Evolutionary conservation across 2,888 invertebrate genomes (phyloP), one percentile per base, ranked within the genome.

Genomic region (Eutolmus rufibarbis): DNA sequence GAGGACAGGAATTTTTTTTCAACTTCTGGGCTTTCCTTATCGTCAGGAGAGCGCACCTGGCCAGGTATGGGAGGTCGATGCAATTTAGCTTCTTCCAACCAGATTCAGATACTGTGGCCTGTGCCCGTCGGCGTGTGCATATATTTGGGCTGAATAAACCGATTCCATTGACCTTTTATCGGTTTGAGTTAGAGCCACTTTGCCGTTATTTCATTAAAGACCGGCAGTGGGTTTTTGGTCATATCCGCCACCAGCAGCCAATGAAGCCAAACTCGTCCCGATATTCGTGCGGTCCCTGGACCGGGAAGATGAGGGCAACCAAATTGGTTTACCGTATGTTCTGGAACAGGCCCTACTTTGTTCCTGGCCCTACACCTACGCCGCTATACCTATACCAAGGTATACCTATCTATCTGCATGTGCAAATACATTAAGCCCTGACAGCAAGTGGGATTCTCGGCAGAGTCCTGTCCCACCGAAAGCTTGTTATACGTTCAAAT

Each of bases 321-420:
- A 78, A 78, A 78, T 78, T 78, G 78, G 78, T 78, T 78, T 78
- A 78, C 78, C 78, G 78, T 78, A 78, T 78, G 78, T 78, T 78
- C 78, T 43, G 43, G 43, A 43, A 23, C 37, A 78, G 40, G 37
- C 46, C 43, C 43, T 40, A 43, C 43, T 78, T 43, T 78, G 40
- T 78, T 78, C 78, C 23, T 14, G 43, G 40, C 40, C 23, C 37
- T 43, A 78, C 43, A n/a, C n/a, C 19, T 43, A 9, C 5, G 19
- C n/a, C 40, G 43, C 77, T 40, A 31, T 31, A 2, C 31, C 31
- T 7, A 34, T 4, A 34, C 37, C 23, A 12, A 78, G 43, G 40
- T 28, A 12, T 40, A 12, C 12, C 40, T 40, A 12, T 40, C 40
- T 46, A 78, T 78, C 78, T 78, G 78, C 78, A 78, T 78, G 78